Conservation (phyloP, 2,797 vertebrate genomes). For the Aselliscus stoliczkanus region DNA sequence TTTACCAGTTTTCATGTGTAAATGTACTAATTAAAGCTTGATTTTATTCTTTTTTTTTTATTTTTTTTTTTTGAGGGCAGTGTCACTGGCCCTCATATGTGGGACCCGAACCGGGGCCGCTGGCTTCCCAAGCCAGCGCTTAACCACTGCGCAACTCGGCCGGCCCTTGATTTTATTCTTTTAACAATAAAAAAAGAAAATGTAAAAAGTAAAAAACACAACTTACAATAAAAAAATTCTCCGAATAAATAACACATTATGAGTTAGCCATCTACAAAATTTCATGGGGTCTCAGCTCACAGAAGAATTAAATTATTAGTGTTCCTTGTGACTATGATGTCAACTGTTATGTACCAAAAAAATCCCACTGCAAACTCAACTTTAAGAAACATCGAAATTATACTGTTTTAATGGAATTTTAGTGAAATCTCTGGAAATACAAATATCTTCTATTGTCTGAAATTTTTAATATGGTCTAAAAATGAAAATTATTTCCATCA, state of each 20-base stretch:
- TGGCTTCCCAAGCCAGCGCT: no score
- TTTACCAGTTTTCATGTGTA: background rate
- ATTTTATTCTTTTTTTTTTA: background rate
- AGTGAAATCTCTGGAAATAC: background rate
- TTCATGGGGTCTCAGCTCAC: background rate
- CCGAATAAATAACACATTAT: background rate
- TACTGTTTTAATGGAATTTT: background rate
- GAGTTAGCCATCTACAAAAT: background rate
- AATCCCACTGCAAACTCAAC: background rate
- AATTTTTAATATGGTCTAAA: background rate
- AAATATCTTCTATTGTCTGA: background rate
- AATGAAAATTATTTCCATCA: background rate
- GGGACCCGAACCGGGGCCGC: no score
- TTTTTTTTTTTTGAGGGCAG: no score
- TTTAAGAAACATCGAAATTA: conserved; percentile 18
- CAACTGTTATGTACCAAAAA: background rate
- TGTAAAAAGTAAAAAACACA: background rate
- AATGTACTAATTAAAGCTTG: background rate
- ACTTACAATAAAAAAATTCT: conserved; percentile 3
- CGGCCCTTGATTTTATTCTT: background rate
- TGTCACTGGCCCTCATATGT: no score
- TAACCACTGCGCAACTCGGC: no score
- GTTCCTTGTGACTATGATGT: background rate
- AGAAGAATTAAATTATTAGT: background rate
- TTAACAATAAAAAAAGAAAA: background rate